Percentiles rank a stretch among this genome's conserved stretches.
Conservation (phyloP, 2,113 vertebrate species). For the Tragulus kanchil region DNA sequence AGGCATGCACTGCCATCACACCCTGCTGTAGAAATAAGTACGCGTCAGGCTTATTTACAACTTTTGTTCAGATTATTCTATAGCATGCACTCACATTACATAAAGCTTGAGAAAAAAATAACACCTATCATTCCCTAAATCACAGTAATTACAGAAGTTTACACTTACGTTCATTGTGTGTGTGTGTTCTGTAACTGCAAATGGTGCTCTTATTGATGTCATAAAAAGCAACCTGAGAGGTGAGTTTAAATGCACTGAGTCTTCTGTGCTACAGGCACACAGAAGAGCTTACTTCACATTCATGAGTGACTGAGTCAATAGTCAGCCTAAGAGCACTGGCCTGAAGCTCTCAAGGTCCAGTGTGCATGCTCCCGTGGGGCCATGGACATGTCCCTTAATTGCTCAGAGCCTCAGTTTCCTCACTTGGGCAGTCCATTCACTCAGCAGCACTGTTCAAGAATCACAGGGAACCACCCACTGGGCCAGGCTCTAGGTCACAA, state of each 20-base stretch:
- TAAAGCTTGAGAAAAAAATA: slow-evolving; percentile 79
- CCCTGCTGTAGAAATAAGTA: slow-evolving; percentile 67
- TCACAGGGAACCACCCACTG: neutral
- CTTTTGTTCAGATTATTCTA: slow-evolving; percentile 68
- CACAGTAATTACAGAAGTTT: slow-evolving; percentile 74
- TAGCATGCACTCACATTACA: slow-evolving; percentile 61
- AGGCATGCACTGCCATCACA: slow-evolving; percentile 58
- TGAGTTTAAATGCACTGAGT: slow-evolving; percentile 19
- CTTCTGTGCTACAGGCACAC: neutral
- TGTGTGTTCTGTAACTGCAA: slow-evolving; percentile 57
- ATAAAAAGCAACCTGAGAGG: slow-evolving; percentile 42
- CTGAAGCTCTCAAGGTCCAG: fast-evolving
- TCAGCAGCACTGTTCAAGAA: neutral
- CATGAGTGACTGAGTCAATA: neutral
- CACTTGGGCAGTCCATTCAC: neutral
- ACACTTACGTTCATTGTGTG: slow-evolving; percentile 52
- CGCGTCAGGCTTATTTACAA: slow-evolving; percentile 72
- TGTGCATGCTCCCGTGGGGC: neutral
- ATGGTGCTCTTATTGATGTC: slow-evolving; percentile 34
- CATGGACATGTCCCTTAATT: neutral
- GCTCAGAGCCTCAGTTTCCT: neutral
- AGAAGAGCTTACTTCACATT: neutral
- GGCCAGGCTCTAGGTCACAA: neutral
- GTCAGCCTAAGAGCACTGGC: neutral
- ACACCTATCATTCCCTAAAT: slow-evolving; percentile 79